phyloP scores from a whole-genome alignment of 2,888 invertebrate species.

The Phlogophora meticulosa region DNA sequence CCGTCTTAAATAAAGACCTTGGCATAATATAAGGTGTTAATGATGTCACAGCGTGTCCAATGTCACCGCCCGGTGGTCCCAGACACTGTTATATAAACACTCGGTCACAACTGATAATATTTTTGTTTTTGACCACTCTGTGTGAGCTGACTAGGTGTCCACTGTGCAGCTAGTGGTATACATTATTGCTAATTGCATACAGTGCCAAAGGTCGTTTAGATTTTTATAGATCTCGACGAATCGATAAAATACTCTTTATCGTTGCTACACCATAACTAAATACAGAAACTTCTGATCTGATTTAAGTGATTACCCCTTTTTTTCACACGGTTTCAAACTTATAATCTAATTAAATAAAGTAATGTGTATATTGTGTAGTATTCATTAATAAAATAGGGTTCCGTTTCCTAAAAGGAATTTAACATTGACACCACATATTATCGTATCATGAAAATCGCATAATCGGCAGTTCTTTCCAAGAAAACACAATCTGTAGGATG shows the following conservation, averaged over 20 bases:
- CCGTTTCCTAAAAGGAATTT: neutral
- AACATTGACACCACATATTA: neutral
- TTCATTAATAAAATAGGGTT: no score
- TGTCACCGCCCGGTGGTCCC: constrained; percentile 67
- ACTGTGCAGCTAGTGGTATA: constrained; percentile 35
- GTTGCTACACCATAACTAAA: neutral
- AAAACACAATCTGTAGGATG: constrained; percentile 18
- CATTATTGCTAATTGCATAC: constrained; percentile 30
- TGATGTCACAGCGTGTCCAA: constrained; percentile 65
- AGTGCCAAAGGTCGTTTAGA: constrained; percentile 21
- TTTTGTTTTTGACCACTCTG: constrained; percentile 68
- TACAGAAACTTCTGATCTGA: neutral
- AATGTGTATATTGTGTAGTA: neutral
- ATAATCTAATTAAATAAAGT: no score
- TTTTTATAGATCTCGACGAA: neutral
- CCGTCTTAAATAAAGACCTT: constrained; percentile 52
- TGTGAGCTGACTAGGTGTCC: constrained; percentile 25
- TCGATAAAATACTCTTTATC: neutral
- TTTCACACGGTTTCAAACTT: no score
- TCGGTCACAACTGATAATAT: constrained; percentile 67
- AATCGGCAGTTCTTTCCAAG: constrained; percentile 29
- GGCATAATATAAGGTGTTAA: constrained; percentile 50
- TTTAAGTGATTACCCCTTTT: no score
- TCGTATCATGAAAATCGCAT: neutral
- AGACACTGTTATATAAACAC: constrained; percentile 69